A percentile compares a stretch with the other conserved stretches of the same genome.
phyloP scores from a whole-genome alignment of 2,797 vertebrate species.

The Nyctalus aviator region DNA sequence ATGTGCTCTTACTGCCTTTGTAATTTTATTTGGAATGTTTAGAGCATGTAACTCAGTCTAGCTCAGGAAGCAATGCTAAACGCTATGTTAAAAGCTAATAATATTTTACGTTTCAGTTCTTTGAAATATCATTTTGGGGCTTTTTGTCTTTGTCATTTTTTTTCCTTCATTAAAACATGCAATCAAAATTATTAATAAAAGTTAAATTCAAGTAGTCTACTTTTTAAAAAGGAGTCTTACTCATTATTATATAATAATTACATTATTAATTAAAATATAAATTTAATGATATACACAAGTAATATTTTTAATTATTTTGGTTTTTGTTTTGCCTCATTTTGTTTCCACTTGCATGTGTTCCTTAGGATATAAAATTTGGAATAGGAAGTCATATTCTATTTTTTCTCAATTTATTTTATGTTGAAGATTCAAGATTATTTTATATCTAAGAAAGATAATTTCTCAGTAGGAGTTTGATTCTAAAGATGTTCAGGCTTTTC shows the following conservation, averaged over 20 bases:
- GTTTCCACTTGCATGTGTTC: background rate
- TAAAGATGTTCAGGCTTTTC: background rate
- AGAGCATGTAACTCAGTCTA: background rate
- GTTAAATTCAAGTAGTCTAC: background rate
- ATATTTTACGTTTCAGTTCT: conserved; percentile 14
- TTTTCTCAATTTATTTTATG: conserved; percentile 7
- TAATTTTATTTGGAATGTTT: background rate
- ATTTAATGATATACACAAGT: background rate
- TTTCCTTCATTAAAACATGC: conserved; percentile 21
- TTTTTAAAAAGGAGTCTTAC: background rate
- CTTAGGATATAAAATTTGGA: background rate
- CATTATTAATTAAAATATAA: conserved; percentile 4
- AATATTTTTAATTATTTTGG: background rate
- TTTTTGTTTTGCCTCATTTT: background rate
- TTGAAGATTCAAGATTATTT: conserved; percentile 33
- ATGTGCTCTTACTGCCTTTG: background rate
- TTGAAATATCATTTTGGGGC: background rate
- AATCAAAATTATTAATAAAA: conserved; percentile 33
- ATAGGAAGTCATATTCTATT: background rate
- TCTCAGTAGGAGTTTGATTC: background rate
- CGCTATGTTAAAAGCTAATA: background rate
- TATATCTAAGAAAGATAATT: conserved; percentile 24
- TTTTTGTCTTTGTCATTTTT: background rate
- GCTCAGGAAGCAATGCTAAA: background rate
- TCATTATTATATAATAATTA: background rate